Conservation (phyloP, 2,797 vertebrate species). For the Tragelaphus oryx region DNA sequence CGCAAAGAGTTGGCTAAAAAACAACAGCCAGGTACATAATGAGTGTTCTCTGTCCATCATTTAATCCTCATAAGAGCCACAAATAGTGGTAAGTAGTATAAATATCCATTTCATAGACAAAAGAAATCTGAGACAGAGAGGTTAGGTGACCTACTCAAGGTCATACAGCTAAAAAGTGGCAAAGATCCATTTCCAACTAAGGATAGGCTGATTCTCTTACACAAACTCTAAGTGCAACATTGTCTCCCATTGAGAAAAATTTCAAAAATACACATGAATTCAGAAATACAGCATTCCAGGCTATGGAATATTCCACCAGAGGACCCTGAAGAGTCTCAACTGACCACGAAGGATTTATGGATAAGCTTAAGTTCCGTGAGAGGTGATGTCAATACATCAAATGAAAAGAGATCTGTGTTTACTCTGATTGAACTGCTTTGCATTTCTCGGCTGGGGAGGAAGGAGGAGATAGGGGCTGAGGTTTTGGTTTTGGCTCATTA, state of each 20-base stretch:
- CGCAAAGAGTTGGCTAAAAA: neutral
- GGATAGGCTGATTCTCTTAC: neutral
- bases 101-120: neutral
- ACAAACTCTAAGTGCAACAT: neutral
- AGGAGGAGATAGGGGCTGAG: neutral
- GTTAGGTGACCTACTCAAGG: neutral
- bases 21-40: accelerated
- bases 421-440: neutral
- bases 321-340: neutral
- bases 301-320: neutral
- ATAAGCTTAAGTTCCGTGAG: neutral
- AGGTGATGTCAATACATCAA: neutral
- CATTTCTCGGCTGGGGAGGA: neutral
- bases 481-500: neutral
- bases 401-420: neutral
- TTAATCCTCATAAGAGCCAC: neutral
- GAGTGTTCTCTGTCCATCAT: neutral
- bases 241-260: neutral
- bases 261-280: neutral
- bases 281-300: neutral
- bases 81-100: neutral
- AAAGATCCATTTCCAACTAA: neutral
- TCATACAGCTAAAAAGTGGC: neutral
- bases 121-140: neutral
- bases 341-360: neutral